phyloP scores from a whole-genome alignment of 2,797 vertebrate species.

The Naso thynnoides region DNA sequence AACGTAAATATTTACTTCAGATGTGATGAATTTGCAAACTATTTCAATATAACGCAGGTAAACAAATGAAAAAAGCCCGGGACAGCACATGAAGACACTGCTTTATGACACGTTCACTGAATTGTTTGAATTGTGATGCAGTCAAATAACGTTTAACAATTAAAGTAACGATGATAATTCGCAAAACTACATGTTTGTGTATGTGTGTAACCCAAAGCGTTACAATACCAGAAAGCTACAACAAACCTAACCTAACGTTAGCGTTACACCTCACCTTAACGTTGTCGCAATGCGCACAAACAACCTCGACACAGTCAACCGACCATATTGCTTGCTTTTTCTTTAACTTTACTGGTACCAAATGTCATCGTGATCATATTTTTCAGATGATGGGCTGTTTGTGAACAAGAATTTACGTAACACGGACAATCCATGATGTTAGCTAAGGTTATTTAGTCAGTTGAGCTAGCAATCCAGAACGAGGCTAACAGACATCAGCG shows the following conservation, averaged over 20 bases:
- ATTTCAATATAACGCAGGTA: background rate
- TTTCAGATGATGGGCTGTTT: accelerated
- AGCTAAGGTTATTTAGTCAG: background rate
- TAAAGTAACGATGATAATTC: too few species aligned
- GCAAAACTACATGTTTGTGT: too few species aligned
- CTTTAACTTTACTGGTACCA: background rate
- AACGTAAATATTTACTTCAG: too few species aligned
- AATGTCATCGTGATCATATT: accelerated
- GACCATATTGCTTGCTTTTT: background rate
- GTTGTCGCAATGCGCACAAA: constrained; percentile 72
- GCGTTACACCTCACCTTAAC: background rate
- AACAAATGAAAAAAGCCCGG: background rate
- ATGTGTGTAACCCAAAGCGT: accelerated
- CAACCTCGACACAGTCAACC: background rate
- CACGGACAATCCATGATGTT: background rate
- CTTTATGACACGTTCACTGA: background rate
- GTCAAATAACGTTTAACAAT: background rate
- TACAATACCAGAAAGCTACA: background rate
- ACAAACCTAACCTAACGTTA: background rate
- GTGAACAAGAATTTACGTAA: accelerated
- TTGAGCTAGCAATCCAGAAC: constrained; percentile 16
- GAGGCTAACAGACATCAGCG: constrained; percentile 8
- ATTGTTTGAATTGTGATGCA: too few species aligned
- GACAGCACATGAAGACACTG: background rate
- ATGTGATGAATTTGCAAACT: accelerated